phyloP scores from a whole-genome alignment of 2,113 vertebrate species.

The Muscicapa adusta region DNA sequence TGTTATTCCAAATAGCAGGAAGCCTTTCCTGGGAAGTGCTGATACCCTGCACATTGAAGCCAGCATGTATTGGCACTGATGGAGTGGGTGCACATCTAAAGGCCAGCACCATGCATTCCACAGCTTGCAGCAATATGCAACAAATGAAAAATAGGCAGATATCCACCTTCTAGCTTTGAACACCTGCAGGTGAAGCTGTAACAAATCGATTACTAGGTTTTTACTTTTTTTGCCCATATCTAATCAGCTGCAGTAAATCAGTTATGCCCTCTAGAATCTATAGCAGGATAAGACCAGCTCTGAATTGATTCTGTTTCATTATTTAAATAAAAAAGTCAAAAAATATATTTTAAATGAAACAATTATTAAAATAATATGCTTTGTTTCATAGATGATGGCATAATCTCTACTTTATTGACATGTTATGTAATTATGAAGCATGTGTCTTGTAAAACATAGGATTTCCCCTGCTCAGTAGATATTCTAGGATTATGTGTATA shows the following conservation, averaged over 20 bases:
- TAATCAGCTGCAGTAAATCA: slow-evolving; percentile 16
- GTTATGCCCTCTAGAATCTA: slow-evolving; percentile 36
- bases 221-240: neutral
- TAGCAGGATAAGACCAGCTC: neutral
- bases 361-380: neutral
- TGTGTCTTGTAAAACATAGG: neutral
- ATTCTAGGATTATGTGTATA: neutral
- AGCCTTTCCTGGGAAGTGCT: neutral
- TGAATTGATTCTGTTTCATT: neutral
- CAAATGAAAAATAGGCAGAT: neutral
- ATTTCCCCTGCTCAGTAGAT: neutral
- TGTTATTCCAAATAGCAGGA: neutral
- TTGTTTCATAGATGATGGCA: neutral
- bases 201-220: neutral
- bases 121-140: neutral
- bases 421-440: neutral
- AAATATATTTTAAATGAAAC: neutral
- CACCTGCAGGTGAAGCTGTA: neutral
- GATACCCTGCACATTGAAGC: neutral
- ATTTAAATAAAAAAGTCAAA: neutral
- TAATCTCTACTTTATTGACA: neutral
- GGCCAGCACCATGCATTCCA: neutral
- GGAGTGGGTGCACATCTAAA: neutral
- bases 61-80: fast-evolving
- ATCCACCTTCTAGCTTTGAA: slow-evolving; percentile 15